Conservation (phyloP, 2,888 invertebrate genomes). For the Andrena marginata region DNA sequence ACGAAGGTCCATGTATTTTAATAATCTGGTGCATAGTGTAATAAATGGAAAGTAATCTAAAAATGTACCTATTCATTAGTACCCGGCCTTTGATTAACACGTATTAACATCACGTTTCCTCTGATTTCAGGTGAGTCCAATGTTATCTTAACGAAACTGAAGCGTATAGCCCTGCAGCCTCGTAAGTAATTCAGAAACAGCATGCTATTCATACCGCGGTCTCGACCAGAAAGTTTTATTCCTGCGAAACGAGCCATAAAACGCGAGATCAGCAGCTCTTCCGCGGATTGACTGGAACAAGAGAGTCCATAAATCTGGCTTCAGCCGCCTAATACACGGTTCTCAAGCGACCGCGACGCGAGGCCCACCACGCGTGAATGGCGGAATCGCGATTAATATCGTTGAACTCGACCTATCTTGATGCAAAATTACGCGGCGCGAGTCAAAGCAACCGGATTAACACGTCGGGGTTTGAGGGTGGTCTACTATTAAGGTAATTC, state of each 20-base stretch:
- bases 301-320: slow-evolving; percentile 54
- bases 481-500: slow-evolving; percentile 36
- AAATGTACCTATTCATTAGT: background rate
- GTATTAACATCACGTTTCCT: slow-evolving; percentile 31
- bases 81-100: background rate
- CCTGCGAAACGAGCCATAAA: slow-evolving; percentile 34
- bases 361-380: slow-evolving; percentile 23
- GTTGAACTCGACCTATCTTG: slow-evolving; percentile 22
- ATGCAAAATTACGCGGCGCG: slow-evolving; percentile 11
- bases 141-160: slow-evolving; percentile 40
- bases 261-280: slow-evolving; percentile 47
- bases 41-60: background rate
- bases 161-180: slow-evolving; percentile 6
- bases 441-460: slow-evolving; percentile 39
- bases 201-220: slow-evolving; percentile 17
- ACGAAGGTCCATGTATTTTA: no score
- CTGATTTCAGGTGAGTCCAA: slow-evolving; percentile 75
- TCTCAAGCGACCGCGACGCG: background rate
- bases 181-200: slow-evolving; percentile 51
- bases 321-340: slow-evolving; percentile 11
- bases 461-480: slow-evolving; percentile 26
- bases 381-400: slow-evolving; percentile 48
- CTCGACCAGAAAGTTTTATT: slow-evolving; percentile 49
- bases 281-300: slow-evolving; percentile 43
- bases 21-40: no score